Evolutionary conservation across 35 echinoderm and acorn worm species (phyloP).

Genomic region (Anneissia japonica): DNA sequence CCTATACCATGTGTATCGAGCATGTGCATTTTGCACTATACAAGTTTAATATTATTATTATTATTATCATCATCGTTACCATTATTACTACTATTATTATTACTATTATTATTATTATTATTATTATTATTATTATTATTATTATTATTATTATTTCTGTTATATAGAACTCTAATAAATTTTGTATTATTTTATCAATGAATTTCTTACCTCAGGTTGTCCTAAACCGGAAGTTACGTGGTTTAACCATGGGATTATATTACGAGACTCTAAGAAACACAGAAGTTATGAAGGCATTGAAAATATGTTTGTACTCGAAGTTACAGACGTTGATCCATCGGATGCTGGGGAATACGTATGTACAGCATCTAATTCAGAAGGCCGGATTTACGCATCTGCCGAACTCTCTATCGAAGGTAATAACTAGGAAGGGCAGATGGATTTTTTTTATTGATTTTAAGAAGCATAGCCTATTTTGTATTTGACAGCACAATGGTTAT

Average conservation of each 20-base stretch:
- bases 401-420: not conserved
- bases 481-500: too few species aligned
- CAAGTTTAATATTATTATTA: too few species aligned
- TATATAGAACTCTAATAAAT: too few species aligned
- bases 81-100: too few species aligned
- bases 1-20: too few species aligned
- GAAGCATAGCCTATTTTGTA: too few species aligned
- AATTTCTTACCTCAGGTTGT: not conserved
- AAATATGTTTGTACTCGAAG: not conserved
- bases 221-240: slow-evolving; percentile 13
- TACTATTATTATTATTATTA: too few species aligned
- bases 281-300: not conserved
- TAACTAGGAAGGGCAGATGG: not conserved
- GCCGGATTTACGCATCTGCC: slow-evolving; percentile 4
- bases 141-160: too few species aligned
- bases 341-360: slow-evolving; percentile 4
- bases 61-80: too few species aligned
- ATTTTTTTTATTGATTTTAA: not conserved
- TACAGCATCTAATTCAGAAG: slow-evolving; percentile 7
- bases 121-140: too few species aligned
- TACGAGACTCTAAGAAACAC: not conserved
- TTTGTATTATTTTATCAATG: too few species aligned
- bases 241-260: not conserved
- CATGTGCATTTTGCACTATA: too few species aligned
- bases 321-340: not conserved